These are phyloP conservation scores for Ennomos quercinarius DNA, from an alignment of 2,888 invertebrate genomes.

Conservation along the genomic window DNA sequence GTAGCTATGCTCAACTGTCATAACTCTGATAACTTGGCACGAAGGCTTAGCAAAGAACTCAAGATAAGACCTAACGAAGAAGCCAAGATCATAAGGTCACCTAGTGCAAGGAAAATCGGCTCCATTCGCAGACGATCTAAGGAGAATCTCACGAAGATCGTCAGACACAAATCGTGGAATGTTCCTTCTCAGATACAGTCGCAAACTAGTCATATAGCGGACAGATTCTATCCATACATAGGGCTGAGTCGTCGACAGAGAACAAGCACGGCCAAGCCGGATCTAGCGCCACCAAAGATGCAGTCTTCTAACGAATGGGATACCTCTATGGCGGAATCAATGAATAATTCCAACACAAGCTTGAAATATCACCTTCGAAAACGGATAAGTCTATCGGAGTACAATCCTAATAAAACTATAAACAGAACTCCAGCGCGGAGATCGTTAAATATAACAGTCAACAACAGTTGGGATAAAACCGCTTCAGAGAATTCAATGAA, in stretches of 20 bases:
- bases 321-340: conserved; percentile 60
- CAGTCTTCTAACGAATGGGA: conserved; percentile 63
- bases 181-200: conserved; percentile 75
- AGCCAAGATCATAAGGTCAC: conserved; percentile 90
- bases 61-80: conserved; percentile 90
- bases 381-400: conserved; percentile 68
- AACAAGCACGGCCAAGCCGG: conserved; percentile 66
- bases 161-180: conserved; percentile 89
- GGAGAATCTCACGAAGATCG: conserved; percentile 85
- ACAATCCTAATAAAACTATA: conserved; percentile 66
- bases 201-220: conserved; percentile 68
- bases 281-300: conserved; percentile 53
- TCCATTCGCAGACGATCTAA: conserved; percentile 89
- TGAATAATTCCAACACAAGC: conserved; percentile 61
- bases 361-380: conserved; percentile 70
- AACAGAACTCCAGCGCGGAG: conserved; percentile 66
- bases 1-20: conserved; percentile 87
- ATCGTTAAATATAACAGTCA: conserved; percentile 64
- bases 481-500: conserved; percentile 65
- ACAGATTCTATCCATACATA: conserved; percentile 82
- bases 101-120: conserved; percentile 93
- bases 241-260: conserved; percentile 79
- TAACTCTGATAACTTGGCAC: conserved; percentile 89
- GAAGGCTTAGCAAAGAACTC: conserved; percentile 89
- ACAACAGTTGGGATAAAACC: conserved; percentile 64